These are phyloP conservation scores for Dolichoris vasculosae DNA, from an alignment of 1,140 invertebrate genomes.

Conservation along the genomic window DNA sequence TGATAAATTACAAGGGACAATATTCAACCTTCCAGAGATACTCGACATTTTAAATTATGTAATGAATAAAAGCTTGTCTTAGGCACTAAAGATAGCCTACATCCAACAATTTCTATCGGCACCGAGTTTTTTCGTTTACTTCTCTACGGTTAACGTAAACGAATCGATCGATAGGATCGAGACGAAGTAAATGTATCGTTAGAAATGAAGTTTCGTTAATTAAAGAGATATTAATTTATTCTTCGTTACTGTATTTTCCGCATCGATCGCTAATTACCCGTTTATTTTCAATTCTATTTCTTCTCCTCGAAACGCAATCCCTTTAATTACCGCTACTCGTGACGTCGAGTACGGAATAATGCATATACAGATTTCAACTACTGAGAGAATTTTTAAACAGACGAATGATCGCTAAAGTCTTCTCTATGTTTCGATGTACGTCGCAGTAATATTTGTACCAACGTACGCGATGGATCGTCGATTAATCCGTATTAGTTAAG, in stretches of 20 bases:
- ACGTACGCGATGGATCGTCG: not conserved
- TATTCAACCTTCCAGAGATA: not conserved
- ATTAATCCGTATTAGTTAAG: not conserved
- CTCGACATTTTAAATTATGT: not conserved
- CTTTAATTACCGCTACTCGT: not conserved
- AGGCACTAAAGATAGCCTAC: not conserved
- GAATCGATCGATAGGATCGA: not conserved
- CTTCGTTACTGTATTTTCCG: not conserved
- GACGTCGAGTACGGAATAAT: not conserved
- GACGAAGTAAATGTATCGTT: not conserved
- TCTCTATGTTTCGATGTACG: not conserved
- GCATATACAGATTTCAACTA: not conserved
- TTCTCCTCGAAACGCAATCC: not conserved
- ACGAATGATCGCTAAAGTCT: not conserved
- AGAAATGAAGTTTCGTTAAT: constrained; percentile 15
- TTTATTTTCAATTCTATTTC: not conserved
- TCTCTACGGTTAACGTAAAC: not conserved
- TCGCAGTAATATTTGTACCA: not conserved
- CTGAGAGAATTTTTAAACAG: not conserved
- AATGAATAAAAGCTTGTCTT: not conserved
- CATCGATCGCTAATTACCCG: not conserved
- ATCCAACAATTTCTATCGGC: not conserved
- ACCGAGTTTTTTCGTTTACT: not conserved
- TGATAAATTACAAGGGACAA: constrained; percentile 5
- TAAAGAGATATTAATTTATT: not conserved